Evolutionary conservation across 2,797 vertebrate genomes (phyloP).

Genomic region (Coregonus ussuriensis): DNA sequence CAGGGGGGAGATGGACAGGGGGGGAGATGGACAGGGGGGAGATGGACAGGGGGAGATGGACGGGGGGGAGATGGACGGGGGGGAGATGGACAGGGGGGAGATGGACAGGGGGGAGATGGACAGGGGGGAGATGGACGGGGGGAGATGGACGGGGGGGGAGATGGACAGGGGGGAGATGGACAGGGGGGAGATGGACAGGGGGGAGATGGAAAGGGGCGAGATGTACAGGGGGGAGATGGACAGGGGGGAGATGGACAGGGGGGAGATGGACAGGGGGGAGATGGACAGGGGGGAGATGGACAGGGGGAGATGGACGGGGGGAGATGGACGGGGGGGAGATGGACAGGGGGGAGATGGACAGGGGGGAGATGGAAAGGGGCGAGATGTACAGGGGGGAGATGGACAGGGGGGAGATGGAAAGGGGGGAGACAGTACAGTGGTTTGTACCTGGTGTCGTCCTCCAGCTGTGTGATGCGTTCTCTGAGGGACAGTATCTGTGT

Average conservation of each 20-base stretch:
- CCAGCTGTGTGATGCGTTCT: conserved; percentile 78
- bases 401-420: neutral
- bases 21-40: neutral
- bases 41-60: neutral
- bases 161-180: too few species aligned
- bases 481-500: conserved; percentile 81
- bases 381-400: neutral
- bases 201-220: too few species aligned
- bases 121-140: too few species aligned
- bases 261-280: too few species aligned
- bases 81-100: neutral
- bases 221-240: too few species aligned
- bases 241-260: too few species aligned
- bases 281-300: neutral
- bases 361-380: neutral
- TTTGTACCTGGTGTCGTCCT: conserved; percentile 87
- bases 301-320: neutral
- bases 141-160: too few species aligned
- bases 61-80: neutral
- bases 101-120: too few species aligned
- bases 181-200: too few species aligned
- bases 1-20: neutral
- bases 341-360: neutral
- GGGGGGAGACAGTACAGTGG: neutral
- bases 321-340: too few species aligned